Evolutionary conservation across 2,113 vertebrate genomes (phyloP).

Genomic region (Phylloscopus trochilus): DNA sequence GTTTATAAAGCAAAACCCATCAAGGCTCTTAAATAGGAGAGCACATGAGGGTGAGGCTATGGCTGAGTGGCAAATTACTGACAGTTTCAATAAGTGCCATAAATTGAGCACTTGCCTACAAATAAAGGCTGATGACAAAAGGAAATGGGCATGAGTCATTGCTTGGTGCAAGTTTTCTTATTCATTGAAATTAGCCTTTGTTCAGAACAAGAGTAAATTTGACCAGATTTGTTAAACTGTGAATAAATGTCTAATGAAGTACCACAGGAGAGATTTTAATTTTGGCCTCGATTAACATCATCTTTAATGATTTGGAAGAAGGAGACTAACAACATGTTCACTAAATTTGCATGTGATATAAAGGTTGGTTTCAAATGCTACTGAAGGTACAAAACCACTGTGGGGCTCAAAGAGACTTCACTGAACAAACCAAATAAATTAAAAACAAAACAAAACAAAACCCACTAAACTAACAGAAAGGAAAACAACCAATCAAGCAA

Average conservation of each 20-base stretch:
- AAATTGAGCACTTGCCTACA: background rate
- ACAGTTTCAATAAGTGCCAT: background rate
- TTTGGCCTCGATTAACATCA: background rate
- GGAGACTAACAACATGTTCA: background rate
- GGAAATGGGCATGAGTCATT: background rate
- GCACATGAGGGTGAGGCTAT: background rate
- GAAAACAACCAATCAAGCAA: background rate
- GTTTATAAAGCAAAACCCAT: background rate
- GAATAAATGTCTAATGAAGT: background rate
- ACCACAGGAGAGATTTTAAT: background rate
- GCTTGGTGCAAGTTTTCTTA: background rate
- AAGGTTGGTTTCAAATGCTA: background rate
- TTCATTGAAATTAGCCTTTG: background rate
- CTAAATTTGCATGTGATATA: background rate
- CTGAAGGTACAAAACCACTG: background rate
- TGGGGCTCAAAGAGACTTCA: background rate
- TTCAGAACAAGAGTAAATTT: background rate
- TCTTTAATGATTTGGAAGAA: conserved; percentile 1
- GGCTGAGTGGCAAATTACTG: background rate
- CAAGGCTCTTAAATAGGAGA: background rate
- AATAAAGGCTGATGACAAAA: background rate
- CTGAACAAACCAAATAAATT: background rate
- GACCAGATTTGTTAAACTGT: background rate
- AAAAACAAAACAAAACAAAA: too few species aligned
- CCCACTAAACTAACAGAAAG: background rate